Conservation (phyloP, 92 coral and sea anemone genomes). For the Umimayanthus kanabou region DNA sequence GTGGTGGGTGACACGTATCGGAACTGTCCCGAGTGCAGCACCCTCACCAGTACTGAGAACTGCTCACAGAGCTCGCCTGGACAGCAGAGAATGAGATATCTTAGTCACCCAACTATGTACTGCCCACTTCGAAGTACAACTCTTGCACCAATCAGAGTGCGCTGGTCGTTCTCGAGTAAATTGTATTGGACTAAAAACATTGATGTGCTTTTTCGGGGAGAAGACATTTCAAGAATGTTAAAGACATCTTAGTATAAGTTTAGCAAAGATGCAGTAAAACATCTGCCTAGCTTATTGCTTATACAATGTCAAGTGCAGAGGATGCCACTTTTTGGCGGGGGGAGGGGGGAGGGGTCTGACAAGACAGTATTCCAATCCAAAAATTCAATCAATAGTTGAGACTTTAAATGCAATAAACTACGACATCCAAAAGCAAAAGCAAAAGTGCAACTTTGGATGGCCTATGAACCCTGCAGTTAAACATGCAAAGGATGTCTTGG, state of each 20-base stretch:
- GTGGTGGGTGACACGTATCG: slow-evolving; percentile 80
- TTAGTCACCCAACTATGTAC: not conserved
- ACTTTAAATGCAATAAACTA: not conserved
- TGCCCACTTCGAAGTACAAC: not conserved
- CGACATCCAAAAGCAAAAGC: too few relatives aligned
- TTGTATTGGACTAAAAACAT: not conserved
- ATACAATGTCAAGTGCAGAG: not conserved
- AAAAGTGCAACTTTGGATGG: too few relatives aligned
- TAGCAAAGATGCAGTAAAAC: not conserved
- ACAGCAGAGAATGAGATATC: not conserved
- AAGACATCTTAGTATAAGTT: too few relatives aligned
- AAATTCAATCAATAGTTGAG: too few relatives aligned
- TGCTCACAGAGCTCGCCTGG: slow-evolving; percentile 87
- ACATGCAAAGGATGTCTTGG: too few relatives aligned
- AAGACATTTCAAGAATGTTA: not conserved
- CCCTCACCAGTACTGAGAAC: slow-evolving; percentile 81
- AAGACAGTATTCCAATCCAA: too few relatives aligned
- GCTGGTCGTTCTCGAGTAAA: not conserved
- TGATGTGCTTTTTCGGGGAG: not conserved
- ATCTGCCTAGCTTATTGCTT: not conserved
- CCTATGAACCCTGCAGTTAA: too few relatives aligned
- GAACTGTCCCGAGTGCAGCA: slow-evolving; percentile 80
- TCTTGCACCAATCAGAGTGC: not conserved
- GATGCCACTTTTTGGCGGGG: too few relatives aligned
- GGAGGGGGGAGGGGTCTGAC: too few relatives aligned